Percentiles rank a stretch among this genome's conserved stretches.
Conservation (phyloP, 2,888 invertebrate genomes). For the Plagodis pulveraria region DNA sequence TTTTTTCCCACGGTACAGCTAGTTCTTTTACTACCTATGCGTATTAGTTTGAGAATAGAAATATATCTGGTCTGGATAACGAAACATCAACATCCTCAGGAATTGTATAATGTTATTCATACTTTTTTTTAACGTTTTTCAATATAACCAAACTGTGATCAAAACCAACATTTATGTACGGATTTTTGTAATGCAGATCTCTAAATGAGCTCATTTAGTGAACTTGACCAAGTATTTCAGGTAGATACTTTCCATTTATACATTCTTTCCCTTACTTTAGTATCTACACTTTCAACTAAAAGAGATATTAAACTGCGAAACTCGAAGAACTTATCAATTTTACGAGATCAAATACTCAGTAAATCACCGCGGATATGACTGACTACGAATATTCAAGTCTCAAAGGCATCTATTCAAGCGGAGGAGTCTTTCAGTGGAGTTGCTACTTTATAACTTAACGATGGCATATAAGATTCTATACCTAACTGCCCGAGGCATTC, state of each 20-base stretch:
- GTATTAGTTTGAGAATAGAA: no score
- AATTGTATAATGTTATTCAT: no score
- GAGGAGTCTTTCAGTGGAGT: constrained; percentile 60
- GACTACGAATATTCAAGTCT: constrained; percentile 60
- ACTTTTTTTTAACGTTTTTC: no score
- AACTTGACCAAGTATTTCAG: no score
- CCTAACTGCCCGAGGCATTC: constrained; percentile 72
- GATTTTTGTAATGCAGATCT: no score
- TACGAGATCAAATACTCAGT: constrained; percentile 47
- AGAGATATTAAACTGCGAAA: neutral
- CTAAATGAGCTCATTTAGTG: no score
- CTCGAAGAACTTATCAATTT: constrained; percentile 26
- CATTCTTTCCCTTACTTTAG: neutral
- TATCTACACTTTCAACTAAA: neutral
- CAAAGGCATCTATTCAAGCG: constrained; percentile 59
- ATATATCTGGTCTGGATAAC: no score
- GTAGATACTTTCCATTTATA: neutral
- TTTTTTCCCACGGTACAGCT: no score
- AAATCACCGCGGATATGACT: constrained; percentile 49
- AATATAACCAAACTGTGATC: no score
- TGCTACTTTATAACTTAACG: constrained; percentile 61
- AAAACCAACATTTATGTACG: no score
- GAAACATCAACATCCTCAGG: no score
- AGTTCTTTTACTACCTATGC: no score
- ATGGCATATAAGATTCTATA: constrained; percentile 71